Evolutionary conservation across 53 echinoderm and acorn worm species (phyloP), one percentile per base, ranked within the genome.

Genomic region (Crossaster papposus): DNA sequence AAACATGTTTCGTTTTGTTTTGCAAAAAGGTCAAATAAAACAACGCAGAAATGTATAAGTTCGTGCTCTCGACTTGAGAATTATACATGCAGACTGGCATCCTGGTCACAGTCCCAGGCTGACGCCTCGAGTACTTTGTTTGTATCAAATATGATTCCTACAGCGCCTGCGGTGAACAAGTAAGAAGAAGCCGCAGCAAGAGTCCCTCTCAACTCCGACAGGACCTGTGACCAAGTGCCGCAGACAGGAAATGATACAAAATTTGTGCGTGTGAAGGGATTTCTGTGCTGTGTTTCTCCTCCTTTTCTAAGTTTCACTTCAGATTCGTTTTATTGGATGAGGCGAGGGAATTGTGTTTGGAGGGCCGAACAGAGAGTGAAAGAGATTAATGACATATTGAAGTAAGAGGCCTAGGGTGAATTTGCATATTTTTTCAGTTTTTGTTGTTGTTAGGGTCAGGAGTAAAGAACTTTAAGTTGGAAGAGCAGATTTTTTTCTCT

Each of bases 41-140:
- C 28, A 68, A n/a, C 2, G 28, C 4, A 68, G 22, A 12, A 26
- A 68, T 11, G 28, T 12, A 68, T 6, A 26, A 4, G 24, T 28
- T 68, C 24, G 29, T 3, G 55, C 68, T 68, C 24, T 58, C 4
- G 55, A 53, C 79, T 30, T 4, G 4, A 12, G 58, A 80, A 81
- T 81, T 81, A 44, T 68, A 55, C 68, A 83, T 70, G 65, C 55
- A 70, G 37, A 44, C 63, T 44, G 70, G 83, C 70, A 36, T 83
- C 29, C n/a, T 70, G 15, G 38, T 15, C 35, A 12, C 22, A 14
- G 79, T 51, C 53, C 52, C 79, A 26, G 75, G 75, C 52, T 51
- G 36, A 28, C 31, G 83, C 87, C 87, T 64, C n/a, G 64, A 87
- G 87, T 87, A 87, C 87, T 87, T 87, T 87, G 87, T 87, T 87